Evolutionary conservation across 2,113 vertebrate species (phyloP).

Genomic region (Rhinolophus sinicus): DNA sequence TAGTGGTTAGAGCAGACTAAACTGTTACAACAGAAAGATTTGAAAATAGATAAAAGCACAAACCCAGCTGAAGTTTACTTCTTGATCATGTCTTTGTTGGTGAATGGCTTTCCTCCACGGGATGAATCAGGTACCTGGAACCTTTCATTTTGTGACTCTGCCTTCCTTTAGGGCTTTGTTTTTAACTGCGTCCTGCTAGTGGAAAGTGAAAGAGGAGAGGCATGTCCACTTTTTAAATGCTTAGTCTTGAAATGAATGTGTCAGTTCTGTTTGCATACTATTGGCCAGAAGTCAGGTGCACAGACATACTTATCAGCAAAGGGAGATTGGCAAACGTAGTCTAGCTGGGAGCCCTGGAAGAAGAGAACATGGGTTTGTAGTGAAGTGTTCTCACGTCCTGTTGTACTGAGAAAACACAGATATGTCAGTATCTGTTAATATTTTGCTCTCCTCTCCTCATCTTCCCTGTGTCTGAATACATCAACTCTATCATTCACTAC

Average conservation of each 20-base stretch:
- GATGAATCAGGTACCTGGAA: neutral
- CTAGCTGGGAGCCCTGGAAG: neutral
- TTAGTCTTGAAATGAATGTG: neutral
- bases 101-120: neutral
- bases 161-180: neutral
- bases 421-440: neutral
- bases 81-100: neutral
- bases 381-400: neutral
- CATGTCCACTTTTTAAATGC: neutral
- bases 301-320: neutral
- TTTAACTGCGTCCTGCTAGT: neutral
- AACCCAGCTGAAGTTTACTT: neutral
- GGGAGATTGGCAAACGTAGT: neutral
- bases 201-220: neutral
- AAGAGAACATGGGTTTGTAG: neutral
- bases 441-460: neutral
- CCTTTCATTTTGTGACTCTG: neutral
- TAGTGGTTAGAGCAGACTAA: conserved; percentile 13
- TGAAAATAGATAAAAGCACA: neutral
- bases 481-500: neutral
- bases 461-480: neutral
- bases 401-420: neutral
- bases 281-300: neutral
- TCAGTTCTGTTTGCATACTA: neutral
- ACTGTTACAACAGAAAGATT: neutral